Base-by-base conservation (phyloP, 2,797 vertebrate genomes). In the Erpetoichthys calabaricus region DNA sequence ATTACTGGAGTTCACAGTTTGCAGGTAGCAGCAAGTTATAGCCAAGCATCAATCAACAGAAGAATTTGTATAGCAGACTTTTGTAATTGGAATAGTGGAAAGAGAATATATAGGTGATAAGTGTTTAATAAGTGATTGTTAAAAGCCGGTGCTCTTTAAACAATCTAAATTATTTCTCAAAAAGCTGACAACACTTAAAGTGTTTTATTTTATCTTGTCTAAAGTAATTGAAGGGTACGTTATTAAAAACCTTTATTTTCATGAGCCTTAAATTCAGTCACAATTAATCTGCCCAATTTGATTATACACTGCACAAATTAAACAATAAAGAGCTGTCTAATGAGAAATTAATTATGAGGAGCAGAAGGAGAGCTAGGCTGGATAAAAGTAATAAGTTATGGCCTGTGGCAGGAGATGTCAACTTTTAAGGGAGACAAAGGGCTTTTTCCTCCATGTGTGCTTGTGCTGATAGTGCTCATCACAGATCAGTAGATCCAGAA, bases 321-420 rank as follows among this genome's bases (percentile, higher is more conserved):
- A 98, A 97, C 93, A 98, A 96, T 97, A 98, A 97, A 96, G 92
- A 93, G 79, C 92, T 96, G 92, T 98, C 94, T 95, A 94, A 97
- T 94, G 90, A 92, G 91, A 90, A 92, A 94, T 96, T 98, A 94
- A 97, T 96, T 94, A 97, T 90, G 91, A 89, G 87, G 80, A 87
- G 85, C 80, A 80, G 83, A 86, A 88, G 89, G 89, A 84, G 80
- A 84, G 80, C 74, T 63, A 75, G 85, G 83, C 74, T 64, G 81
- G 80, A 82, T 83, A 78, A 74, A 77, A 74, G 85, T 85, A 74
- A 91, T 97, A 89, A 80, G 79, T 93, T 88, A 91, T 72, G 74
- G 85, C 81, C 81, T 72, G 62, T 80, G 75, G 89, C 83, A 86
- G 89, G 79, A 80, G 75, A 80, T 83, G 72, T 80, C 87, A 83